These are phyloP conservation scores for Dryoscopus gambensis DNA, from an alignment of 2,113 vertebrate genomes.

Conservation along the genomic window DNA sequence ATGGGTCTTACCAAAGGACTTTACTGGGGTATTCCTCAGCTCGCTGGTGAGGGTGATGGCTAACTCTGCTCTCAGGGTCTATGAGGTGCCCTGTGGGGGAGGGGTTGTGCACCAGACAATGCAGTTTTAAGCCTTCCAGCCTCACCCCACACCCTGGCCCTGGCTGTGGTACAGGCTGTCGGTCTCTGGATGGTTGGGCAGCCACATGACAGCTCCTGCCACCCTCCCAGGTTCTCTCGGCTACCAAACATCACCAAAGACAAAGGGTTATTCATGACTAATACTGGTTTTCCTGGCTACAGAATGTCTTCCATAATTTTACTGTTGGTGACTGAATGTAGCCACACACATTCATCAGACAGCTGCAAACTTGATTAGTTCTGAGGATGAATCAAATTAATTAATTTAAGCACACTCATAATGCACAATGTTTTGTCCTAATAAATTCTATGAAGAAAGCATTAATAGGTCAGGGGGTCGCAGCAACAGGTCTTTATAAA, in stretches of 20 bases:
- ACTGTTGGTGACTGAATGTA: not conserved
- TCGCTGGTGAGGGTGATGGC: not conserved
- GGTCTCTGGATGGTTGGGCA: not conserved
- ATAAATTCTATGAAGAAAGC: not conserved
- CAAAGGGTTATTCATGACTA: not conserved
- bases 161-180: rapidly evolving
- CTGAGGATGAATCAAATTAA: not conserved
- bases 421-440: not conserved
- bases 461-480: no score
- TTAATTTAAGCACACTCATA: not conserved
- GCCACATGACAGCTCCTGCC: rapidly evolving
- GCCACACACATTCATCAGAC: not conserved
- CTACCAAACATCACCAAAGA: not conserved
- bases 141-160: not conserved
- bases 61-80: not conserved
- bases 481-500: no score
- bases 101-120: rapidly evolving
- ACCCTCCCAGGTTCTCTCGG: rapidly evolving
- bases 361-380: not conserved
- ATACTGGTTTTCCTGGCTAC: not conserved
- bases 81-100: not conserved
- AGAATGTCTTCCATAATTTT: not conserved
- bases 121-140: not conserved
- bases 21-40: rapidly evolving
- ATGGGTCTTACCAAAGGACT: not conserved